Percentiles rank a stretch among this genome's conserved stretches.
Conservation (phyloP, 1,140 invertebrate species). For the Sesamia nonagrioides region DNA sequence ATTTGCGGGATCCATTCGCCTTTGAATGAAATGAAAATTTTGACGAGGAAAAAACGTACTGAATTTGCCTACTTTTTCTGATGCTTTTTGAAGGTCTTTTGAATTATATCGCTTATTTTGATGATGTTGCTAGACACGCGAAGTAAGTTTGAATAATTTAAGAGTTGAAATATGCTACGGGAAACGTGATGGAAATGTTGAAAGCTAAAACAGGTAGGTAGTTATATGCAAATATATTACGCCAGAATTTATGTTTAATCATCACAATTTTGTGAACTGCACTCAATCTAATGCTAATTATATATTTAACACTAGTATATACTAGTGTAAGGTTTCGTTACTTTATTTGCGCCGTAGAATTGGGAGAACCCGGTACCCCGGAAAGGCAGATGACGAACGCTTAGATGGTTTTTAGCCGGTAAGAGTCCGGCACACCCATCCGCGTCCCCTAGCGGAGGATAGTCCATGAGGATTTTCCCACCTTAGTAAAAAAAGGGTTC, state of each 20-base stretch:
- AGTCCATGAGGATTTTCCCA: no score
- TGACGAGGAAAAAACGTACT: slow-evolving; percentile 61
- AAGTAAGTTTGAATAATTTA: slow-evolving; percentile 32
- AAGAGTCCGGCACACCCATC: no score
- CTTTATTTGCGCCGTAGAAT: no score
- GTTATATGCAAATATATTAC: not conserved
- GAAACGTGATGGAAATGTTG: slow-evolving; percentile 12
- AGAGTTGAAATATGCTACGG: slow-evolving; percentile 6
- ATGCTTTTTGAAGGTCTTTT: slow-evolving; percentile 53
- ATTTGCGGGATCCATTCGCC: slow-evolving; percentile 69
- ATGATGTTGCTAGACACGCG: slow-evolving; percentile 33
- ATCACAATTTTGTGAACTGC: not conserved
- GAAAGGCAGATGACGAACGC: no score
- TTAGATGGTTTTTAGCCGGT: no score
- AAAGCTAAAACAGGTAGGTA: not conserved
- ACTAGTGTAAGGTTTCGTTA: no score
- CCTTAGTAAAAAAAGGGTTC: no score
- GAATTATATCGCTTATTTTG: slow-evolving; percentile 46
- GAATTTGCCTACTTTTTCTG: slow-evolving; percentile 56
- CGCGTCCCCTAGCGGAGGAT: no score
- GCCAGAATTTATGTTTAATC: not conserved
- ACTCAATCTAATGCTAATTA: not conserved
- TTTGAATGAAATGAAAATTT: slow-evolving; percentile 75
- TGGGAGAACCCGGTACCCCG: no score
- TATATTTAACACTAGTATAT: no score